phyloP scores from a whole-genome alignment of 2,888 invertebrate species.

The Rhagium mordax region DNA sequence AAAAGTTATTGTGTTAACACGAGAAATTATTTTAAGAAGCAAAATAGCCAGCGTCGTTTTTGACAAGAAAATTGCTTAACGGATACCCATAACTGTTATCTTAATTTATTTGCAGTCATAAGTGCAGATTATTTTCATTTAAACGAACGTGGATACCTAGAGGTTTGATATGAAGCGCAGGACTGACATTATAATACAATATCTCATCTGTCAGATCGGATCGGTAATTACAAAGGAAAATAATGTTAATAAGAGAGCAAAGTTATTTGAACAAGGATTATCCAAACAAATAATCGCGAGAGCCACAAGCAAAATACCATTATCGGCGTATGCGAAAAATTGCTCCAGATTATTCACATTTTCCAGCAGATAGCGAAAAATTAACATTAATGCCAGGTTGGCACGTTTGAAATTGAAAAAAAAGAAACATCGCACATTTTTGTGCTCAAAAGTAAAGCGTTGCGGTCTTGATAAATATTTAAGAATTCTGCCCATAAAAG shows the following conservation, averaged over 20 bases:
- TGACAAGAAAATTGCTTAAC: not conserved
- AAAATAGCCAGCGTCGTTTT: not conserved
- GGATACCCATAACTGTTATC: not conserved
- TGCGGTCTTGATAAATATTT: conserved; percentile 44
- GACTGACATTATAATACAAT: not conserved
- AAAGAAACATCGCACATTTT: conserved; percentile 31
- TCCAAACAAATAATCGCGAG: conserved; percentile 25
- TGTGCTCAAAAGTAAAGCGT: conserved; percentile 40
- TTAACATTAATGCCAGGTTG: conserved; percentile 24
- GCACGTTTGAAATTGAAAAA: conserved; percentile 15
- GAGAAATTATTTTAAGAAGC: not conserved
- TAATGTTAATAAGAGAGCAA: conserved; percentile 25
- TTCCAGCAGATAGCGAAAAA: conserved; percentile 19
- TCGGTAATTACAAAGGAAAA: conserved; percentile 26
- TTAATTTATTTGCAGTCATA: conserved; percentile 8
- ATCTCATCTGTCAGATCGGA: conserved; percentile 15
- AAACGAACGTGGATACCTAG: not conserved
- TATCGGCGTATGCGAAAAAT: conserved; percentile 9
- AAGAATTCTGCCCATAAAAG: conserved; percentile 47
- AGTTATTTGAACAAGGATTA: conserved; percentile 26
- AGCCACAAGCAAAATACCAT: conserved; percentile 12
- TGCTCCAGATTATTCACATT: conserved; percentile 19
- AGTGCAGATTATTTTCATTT: not conserved
- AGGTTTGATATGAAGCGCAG: not conserved
- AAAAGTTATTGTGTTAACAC: too few relatives aligned